Evolutionary conservation across 1,140 invertebrate species (phyloP).

Genomic region (Leptoteleia sp.): DNA sequence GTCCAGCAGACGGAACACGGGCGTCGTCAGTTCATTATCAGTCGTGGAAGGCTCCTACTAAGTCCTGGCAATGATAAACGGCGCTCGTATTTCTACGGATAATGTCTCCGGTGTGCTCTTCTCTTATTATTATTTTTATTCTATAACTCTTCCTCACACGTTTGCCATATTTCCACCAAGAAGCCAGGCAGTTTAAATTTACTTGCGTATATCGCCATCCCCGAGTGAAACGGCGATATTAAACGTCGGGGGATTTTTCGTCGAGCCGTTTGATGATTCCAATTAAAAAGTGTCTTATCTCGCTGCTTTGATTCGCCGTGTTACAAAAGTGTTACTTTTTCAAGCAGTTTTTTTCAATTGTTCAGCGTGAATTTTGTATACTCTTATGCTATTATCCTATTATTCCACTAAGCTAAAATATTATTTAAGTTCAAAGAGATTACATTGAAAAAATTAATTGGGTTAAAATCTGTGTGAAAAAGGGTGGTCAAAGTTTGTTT

Average conservation of each 20-base stretch:
- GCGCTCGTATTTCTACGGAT: slow-evolving; percentile 70
- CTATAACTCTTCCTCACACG: slow-evolving; percentile 51
- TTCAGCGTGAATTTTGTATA: no score
- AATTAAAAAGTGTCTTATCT: no score
- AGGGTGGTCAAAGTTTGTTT: no score
- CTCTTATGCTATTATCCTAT: no score
- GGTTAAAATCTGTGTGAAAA: no score
- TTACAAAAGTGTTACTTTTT: no score
- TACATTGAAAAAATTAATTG: no score
- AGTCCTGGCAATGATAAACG: slow-evolving; percentile 69
- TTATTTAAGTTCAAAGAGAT: no score
- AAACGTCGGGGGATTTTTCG: slow-evolving; percentile 1
- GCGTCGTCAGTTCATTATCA: slow-evolving; percentile 61
- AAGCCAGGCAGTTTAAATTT: slow-evolving; percentile 9
- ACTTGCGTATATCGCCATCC: slow-evolving; percentile 5
- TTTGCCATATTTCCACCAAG: slow-evolving; percentile 55
- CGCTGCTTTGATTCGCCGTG: no score
- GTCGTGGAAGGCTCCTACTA: slow-evolving; percentile 25
- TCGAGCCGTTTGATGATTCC: no score
- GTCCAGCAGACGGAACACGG: slow-evolving; percentile 37
- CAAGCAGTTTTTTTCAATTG: no score
- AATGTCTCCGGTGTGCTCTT: slow-evolving; percentile 64
- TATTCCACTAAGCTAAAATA: no score
- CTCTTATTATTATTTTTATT: slow-evolving; percentile 54
- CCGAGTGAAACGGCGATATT: background rate